A percentile compares a stretch with the other conserved stretches of the same genome.
Evolutionary conservation across 2,113 vertebrate species (phyloP).

Genomic region (Fregata magnificens): DNA sequence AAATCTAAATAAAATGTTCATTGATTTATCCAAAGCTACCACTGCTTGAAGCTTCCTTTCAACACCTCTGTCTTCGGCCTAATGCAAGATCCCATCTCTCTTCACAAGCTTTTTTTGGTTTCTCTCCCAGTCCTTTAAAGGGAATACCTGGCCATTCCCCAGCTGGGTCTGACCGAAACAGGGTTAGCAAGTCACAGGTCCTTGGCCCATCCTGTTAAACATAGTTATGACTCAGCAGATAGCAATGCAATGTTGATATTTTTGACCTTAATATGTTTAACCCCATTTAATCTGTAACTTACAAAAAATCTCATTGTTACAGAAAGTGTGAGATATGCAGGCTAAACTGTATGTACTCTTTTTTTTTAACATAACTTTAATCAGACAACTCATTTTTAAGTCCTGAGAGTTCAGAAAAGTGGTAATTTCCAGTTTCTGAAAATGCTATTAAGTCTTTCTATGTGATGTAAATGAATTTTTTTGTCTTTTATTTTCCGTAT

Average conservation of each 20-base stretch:
- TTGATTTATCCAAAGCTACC: not conserved
- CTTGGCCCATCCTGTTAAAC: not conserved
- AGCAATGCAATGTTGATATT: not conserved
- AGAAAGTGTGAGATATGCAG: not conserved
- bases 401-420: not conserved
- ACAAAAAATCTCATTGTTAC: not conserved
- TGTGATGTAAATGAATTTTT: not conserved
- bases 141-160: not conserved
- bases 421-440: not conserved
- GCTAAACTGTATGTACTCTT: not conserved
- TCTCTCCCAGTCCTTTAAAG: not conserved
- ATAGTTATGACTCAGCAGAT: not conserved
- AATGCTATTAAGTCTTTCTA: not conserved
- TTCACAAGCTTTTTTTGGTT: not conserved
- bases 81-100: not conserved
- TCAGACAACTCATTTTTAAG: not conserved
- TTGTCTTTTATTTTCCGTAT: not conserved
- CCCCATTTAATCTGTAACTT: not conserved
- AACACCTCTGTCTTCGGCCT: not conserved
- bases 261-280: not conserved
- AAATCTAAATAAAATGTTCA: not conserved
- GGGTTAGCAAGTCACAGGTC: not conserved
- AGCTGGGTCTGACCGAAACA: not conserved
- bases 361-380: not conserved
- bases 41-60: not conserved